Percentiles rank a stretch among this genome's conserved stretches.
These are phyloP conservation scores for Chondrosia reniformis DNA, from an alignment of 37 sponge, comb jelly and placozoan species.

Conservation along the genomic window DNA sequence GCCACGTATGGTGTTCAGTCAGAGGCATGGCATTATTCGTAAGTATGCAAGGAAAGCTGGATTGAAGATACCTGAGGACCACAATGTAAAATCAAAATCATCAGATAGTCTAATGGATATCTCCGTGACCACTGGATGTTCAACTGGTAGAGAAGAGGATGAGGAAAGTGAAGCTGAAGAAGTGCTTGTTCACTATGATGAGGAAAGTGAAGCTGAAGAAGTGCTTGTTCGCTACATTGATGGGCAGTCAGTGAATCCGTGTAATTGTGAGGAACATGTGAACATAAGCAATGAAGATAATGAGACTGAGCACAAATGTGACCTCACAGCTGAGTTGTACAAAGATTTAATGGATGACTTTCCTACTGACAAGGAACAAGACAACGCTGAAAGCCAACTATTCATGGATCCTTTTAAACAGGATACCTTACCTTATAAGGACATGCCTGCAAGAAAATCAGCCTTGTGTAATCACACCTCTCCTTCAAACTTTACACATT, in stretches of 20 bases:
- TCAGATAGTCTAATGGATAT: neutral
- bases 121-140: neutral
- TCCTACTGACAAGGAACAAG: conserved; percentile 11
- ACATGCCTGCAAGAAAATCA: neutral
- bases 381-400: neutral
- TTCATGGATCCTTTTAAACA: neutral
- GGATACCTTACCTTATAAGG: neutral
- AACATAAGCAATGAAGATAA: neutral
- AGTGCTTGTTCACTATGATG: conserved; percentile 26
- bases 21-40: conserved; percentile 52
- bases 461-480: too few species aligned
- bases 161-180: conserved; percentile 67
- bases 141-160: conserved; percentile 16
- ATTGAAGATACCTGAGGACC: neutral
- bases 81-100: too few species aligned
- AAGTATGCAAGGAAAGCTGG: conserved; percentile 58
- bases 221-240: too few species aligned
- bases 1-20: conserved; percentile 61
- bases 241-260: neutral
- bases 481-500: neutral
- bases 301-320: neutral
- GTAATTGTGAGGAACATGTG: neutral
- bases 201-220: conserved; percentile 35
- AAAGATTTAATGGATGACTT: neutral
- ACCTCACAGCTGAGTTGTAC: neutral